Percentiles rank a stretch among this genome's conserved stretches.
These are phyloP conservation scores for Saccostrea cuccullata DNA, from an alignment of 1,140 invertebrate genomes.

Conservation along the genomic window DNA sequence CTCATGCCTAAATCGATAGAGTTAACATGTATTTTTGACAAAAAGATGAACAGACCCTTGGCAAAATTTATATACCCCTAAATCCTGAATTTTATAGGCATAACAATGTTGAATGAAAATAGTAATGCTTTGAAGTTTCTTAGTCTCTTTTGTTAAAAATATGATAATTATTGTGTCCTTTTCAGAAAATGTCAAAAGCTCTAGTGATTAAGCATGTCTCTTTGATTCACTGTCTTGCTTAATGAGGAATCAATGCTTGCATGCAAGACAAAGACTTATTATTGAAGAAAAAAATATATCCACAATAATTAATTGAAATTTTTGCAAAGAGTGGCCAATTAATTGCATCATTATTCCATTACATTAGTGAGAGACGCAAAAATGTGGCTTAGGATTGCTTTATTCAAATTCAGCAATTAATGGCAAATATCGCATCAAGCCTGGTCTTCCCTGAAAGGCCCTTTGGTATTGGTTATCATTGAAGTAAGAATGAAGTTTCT, in stretches of 20 bases:
- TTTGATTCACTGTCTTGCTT: neutral
- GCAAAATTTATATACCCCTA: too few species aligned
- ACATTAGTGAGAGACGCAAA: constrained; percentile 25
- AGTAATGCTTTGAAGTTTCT: too few species aligned
- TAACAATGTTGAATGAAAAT: neutral
- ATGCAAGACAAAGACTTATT: constrained; percentile 37
- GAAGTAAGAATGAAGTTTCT: too few species aligned
- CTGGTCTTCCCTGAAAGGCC: too few species aligned
- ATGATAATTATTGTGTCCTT: constrained; percentile 20
- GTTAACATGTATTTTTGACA: too few species aligned
- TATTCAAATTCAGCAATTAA: too few species aligned
- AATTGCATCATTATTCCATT: constrained; percentile 38
- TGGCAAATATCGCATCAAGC: too few species aligned
- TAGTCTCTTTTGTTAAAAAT: neutral
- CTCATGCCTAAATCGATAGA: too few species aligned
- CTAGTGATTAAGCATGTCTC: constrained; percentile 14
- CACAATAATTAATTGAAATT: constrained; percentile 34
- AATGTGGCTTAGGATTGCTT: constrained; percentile 23
- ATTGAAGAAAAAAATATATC: constrained; percentile 34
- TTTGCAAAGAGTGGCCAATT: constrained; percentile 33
- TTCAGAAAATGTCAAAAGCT: neutral
- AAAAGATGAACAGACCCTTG: too few species aligned
- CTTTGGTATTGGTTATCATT: too few species aligned
- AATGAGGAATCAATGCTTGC: constrained; percentile 29
- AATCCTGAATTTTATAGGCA: neutral